Base-by-base conservation (phyloP, 2,113 vertebrate species). In the Hemichromis elongatus region DNA sequence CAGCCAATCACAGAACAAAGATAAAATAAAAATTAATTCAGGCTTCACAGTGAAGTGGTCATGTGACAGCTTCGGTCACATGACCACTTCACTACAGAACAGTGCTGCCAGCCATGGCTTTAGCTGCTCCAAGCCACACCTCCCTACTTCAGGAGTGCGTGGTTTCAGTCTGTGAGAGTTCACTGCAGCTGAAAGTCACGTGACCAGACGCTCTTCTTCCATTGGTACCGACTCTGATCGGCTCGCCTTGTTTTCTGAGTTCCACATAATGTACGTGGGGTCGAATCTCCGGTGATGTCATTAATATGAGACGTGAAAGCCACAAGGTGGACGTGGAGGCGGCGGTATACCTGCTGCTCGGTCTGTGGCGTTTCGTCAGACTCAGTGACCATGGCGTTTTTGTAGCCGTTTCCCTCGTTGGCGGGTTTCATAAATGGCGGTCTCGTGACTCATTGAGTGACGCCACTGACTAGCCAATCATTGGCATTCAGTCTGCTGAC, bases 271-370 rank as follows among this genome's bases (percentile, higher is more conserved):
- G 59, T 63, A 30, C 4, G 30, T 7, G 12, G 30, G 59, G 59
- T 63, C 18, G 6, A 21, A 37, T 37, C 6, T 63, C 6, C 59
- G 6, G 19, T 21, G 19, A 21, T 6, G 59, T 37, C 59, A 63
- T 13, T 21, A 63, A 37, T 63, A 37, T 2, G 33, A 3, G 33
- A 33, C 19, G 37, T 4, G 0, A 37, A 37, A 4, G 4, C 59
- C 33, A 63, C 18, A 63, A 63, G 30, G 33, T 63, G 59, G 33
- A 63, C 7, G 33, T 33, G 33, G 33, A 33, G 33, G 33, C 7
- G 33, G 2, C 33, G 33, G 33, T 33, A 33, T 33, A 33, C 33
- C 6, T 33, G 33, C 33, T 33, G 33, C 33, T 33, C 33, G 33
- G 33, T 33, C 33, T 33, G 33, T 33, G 33, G 33, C 33, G 33